Evolutionary conservation across 2,797 vertebrate species (phyloP).

Genomic region (Pipistrellus nathusii): DNA sequence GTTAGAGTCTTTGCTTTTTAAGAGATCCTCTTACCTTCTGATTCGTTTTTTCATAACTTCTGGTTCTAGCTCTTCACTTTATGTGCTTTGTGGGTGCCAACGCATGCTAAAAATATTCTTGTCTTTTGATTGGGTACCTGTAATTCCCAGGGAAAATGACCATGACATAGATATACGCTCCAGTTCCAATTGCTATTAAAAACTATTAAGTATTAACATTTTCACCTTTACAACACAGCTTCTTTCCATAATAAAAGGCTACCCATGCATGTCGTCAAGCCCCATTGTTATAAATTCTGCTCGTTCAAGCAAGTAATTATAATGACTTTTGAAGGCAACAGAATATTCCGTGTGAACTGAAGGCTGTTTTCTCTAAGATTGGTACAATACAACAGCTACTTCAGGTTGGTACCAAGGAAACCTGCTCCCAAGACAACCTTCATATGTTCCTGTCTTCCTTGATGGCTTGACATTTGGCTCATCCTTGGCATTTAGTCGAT

Average conservation of each 20-base stretch:
- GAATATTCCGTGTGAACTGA: constrained; percentile 46
- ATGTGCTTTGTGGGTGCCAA: background rate
- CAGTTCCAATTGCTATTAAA: background rate
- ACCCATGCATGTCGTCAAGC: background rate
- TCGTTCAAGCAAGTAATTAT: constrained; percentile 44
- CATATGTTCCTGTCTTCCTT: background rate
- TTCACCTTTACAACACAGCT: constrained; percentile 22
- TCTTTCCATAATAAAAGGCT: constrained; percentile 58
- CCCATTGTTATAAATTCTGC: background rate
- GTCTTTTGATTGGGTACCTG: constrained; percentile 4
- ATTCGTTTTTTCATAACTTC: background rate
- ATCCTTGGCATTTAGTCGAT: constrained; percentile 23
- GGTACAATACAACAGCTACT: constrained; percentile 44
- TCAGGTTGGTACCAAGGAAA: constrained; percentile 55
- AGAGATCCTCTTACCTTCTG: background rate
- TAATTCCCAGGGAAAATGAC: constrained; percentile 7
- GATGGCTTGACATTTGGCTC: background rate
- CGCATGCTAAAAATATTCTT: background rate
- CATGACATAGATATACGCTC: background rate
- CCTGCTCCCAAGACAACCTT: background rate
- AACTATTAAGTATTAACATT: constrained; percentile 12
- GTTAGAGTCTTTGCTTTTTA: background rate
- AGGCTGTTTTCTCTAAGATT: constrained; percentile 48
- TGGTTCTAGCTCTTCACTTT: background rate
- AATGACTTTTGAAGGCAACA: constrained; percentile 1